Conservation (phyloP, 2,113 vertebrate genomes). For the Pogonocichla stellata region DNA sequence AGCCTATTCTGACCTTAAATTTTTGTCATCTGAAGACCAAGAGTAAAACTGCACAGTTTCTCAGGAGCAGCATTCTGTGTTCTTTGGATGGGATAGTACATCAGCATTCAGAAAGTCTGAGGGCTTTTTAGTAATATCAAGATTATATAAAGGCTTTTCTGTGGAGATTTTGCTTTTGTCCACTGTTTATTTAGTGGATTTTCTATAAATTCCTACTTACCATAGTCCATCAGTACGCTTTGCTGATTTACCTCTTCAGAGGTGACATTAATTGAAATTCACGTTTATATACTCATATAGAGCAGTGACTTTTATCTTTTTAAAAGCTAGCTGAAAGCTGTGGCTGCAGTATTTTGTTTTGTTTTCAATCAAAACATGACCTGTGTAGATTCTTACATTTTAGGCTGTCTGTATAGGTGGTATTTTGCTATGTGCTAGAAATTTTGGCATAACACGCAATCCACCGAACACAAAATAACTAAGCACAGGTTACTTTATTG, state of each 20-base stretch:
- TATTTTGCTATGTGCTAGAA: background rate
- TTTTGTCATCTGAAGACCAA: background rate
- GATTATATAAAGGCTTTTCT: background rate
- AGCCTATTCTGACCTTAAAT: background rate
- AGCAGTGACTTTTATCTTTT: background rate
- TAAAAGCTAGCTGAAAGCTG: background rate
- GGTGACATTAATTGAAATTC: background rate
- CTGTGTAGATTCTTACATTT: background rate
- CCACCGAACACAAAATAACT: background rate
- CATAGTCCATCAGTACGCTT: background rate
- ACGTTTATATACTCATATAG: background rate
- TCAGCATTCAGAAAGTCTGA: background rate
- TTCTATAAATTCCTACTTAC: background rate
- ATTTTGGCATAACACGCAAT: background rate
- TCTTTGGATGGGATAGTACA: background rate
- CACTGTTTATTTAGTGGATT: background rate
- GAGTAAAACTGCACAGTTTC: background rate
- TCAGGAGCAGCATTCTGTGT: background rate
- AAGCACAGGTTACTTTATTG: slow-evolving; percentile 34
- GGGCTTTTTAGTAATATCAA: background rate
- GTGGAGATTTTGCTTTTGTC: background rate
- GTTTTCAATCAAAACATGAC: background rate
- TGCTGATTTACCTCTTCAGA: background rate
- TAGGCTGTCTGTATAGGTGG: background rate
- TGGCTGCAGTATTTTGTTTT: background rate